These are phyloP conservation scores for Prionailurus bengalensis DNA, from an alignment of 2,113 vertebrate genomes.

Conservation along the genomic window DNA sequence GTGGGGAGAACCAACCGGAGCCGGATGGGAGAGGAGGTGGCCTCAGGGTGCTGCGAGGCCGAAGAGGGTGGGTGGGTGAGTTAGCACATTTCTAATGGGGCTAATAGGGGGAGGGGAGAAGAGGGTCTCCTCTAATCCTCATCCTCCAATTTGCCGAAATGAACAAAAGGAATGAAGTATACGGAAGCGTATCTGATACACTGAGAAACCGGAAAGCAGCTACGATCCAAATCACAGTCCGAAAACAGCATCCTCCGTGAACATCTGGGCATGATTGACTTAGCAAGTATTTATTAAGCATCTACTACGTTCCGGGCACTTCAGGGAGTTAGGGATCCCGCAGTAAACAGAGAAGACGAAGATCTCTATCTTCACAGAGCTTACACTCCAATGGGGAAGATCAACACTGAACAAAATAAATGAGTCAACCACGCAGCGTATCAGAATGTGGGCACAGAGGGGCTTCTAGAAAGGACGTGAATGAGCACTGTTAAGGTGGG, in stretches of 20 bases:
- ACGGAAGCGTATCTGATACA: not conserved
- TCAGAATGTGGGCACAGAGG: not conserved
- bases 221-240: not conserved
- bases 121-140: not conserved
- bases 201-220: not conserved
- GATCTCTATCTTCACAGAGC: not conserved
- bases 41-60: not conserved
- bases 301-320: not conserved
- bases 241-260: not conserved
- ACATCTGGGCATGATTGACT: not conserved
- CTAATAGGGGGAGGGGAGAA: not conserved
- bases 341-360: not conserved
- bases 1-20: not conserved
- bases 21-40: too few species aligned
- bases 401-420: not conserved
- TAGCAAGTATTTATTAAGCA: not conserved
- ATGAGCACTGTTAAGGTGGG: not conserved
- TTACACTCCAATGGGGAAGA: not conserved
- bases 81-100: not conserved
- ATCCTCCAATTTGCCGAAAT: not conserved
- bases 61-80: too few species aligned
- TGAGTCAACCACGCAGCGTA: accelerated
- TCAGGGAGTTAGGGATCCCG: too few species aligned
- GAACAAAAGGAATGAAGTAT: not conserved
- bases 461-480: not conserved